Evolutionary conservation across 2,888 invertebrate species (phyloP).

Genomic region (Stegana nigrithorax): DNA sequence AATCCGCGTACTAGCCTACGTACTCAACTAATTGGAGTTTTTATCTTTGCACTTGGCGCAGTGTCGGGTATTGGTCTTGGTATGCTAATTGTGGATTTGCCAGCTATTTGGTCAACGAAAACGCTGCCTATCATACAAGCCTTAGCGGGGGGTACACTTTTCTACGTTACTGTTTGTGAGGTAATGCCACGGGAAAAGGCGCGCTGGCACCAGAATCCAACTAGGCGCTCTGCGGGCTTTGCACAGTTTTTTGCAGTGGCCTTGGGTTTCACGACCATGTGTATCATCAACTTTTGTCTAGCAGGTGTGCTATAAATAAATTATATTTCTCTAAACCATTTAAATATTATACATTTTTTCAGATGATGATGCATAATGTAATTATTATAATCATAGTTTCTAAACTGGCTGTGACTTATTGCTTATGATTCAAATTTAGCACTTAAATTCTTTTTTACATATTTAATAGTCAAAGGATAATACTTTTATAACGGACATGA

Average conservation of each 20-base stretch:
- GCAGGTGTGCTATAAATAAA: conserved; percentile 51
- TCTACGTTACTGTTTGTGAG: conserved; percentile 83
- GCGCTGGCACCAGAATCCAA: conserved; percentile 75
- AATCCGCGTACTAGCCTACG: conserved; percentile 64
- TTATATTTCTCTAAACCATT: conserved; percentile 15
- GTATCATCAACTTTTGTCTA: conserved; percentile 73
- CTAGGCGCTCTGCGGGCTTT: conserved; percentile 72
- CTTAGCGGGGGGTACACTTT: conserved; percentile 80
- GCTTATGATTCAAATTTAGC: too few relatives aligned
- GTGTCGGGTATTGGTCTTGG: conserved; percentile 77
- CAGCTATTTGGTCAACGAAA: conserved; percentile 67
- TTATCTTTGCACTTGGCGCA: conserved; percentile 77
- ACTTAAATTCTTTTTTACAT: too few relatives aligned
- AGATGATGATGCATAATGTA: conserved; percentile 28
- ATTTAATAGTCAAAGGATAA: too few relatives aligned
- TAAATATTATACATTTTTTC: conserved; percentile 19
- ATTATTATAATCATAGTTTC: neutral
- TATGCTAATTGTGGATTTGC: conserved; percentile 72
- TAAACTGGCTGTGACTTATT: too few relatives aligned
- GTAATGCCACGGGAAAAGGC: conserved; percentile 81
- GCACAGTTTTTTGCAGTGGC: conserved; percentile 74
- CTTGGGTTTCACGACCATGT: conserved; percentile 75
- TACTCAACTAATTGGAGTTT: conserved; percentile 72
- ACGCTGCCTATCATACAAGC: conserved; percentile 76
- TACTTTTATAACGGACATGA: too few relatives aligned